Evolutionary conservation across 2,888 invertebrate species (phyloP).

Genomic region (Ypsolopha sequella): DNA sequence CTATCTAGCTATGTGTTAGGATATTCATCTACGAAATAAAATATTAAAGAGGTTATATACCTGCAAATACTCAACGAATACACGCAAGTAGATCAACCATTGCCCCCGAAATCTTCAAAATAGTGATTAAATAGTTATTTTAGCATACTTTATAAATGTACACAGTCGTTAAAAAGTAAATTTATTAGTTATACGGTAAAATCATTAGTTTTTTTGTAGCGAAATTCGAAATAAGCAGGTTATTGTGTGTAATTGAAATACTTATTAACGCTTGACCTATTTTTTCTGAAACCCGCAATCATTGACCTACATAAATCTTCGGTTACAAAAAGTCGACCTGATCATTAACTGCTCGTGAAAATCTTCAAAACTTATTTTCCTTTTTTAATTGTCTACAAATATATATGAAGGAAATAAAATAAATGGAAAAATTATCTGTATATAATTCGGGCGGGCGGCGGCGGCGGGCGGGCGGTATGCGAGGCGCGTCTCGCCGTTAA

Average conservation of each 20-base stretch:
- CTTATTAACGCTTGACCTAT: too few relatives aligned
- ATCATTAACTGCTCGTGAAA: background rate
- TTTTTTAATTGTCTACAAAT: too few relatives aligned
- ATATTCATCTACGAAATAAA: background rate
- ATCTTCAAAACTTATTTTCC: background rate
- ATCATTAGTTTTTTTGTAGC: too few relatives aligned
- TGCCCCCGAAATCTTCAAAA: too few relatives aligned
- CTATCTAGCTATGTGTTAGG: background rate
- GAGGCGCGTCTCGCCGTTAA: slow-evolving; percentile 47
- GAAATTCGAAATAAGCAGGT: too few relatives aligned
- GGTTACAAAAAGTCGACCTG: background rate
- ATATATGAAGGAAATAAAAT: slow-evolving; percentile 8
- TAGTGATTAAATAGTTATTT: too few relatives aligned
- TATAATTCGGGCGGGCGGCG: slow-evolving; percentile 21
- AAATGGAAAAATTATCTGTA: slow-evolving; percentile 35
- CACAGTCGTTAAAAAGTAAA: too few relatives aligned
- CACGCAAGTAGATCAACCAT: too few relatives aligned
- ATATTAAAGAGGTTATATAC: background rate
- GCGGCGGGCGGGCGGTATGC: slow-evolving; percentile 10
- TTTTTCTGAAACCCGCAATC: background rate
- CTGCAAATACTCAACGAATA: too few relatives aligned
- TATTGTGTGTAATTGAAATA: too few relatives aligned
- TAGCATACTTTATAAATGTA: too few relatives aligned
- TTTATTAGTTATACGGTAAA: too few relatives aligned
- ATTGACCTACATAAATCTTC: background rate